These are phyloP conservation scores for Eulemur rufifrons DNA, from an alignment of 2,113 vertebrate genomes.

Conservation along the genomic window DNA sequence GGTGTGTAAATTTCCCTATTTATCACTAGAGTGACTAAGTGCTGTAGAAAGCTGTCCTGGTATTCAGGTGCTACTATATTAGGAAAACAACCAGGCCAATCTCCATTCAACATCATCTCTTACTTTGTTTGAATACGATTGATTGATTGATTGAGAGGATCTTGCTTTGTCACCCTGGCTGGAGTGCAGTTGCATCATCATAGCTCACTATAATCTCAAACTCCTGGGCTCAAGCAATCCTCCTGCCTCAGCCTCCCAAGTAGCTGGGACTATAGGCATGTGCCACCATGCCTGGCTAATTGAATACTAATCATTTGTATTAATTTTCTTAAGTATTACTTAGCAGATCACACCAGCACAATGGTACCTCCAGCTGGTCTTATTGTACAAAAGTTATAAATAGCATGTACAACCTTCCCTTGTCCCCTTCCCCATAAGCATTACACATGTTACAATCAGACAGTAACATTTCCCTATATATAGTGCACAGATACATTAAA, in stretches of 20 bases:
- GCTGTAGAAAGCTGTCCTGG: neutral
- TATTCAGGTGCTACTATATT: neutral
- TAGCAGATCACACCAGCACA: conserved; percentile 13
- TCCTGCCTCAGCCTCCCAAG: too few relatives aligned
- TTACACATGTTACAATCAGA: neutral
- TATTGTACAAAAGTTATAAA: conserved; percentile 50
- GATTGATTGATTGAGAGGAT: too few relatives aligned
- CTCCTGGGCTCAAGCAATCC: too few relatives aligned
- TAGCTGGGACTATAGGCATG: too few relatives aligned
- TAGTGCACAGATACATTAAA: conserved; percentile 32
- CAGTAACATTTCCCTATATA: neutral
- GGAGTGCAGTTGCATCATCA: too few relatives aligned
- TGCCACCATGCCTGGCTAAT: too few relatives aligned
- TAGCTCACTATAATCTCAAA: too few relatives aligned
- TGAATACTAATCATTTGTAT: neutral
- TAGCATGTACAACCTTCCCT: neutral
- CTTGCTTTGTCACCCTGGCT: too few relatives aligned
- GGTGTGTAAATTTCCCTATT: neutral
- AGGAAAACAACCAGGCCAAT: neutral
- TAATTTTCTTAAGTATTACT: neutral
- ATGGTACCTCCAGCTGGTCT: conserved; percentile 44
- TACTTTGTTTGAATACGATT: neutral
- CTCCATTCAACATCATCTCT: neutral
- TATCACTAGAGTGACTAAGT: neutral
- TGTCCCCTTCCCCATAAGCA: neutral